Base-by-base conservation (phyloP, 2,888 invertebrate genomes). In the Caenorhabditis japonica region DNA sequence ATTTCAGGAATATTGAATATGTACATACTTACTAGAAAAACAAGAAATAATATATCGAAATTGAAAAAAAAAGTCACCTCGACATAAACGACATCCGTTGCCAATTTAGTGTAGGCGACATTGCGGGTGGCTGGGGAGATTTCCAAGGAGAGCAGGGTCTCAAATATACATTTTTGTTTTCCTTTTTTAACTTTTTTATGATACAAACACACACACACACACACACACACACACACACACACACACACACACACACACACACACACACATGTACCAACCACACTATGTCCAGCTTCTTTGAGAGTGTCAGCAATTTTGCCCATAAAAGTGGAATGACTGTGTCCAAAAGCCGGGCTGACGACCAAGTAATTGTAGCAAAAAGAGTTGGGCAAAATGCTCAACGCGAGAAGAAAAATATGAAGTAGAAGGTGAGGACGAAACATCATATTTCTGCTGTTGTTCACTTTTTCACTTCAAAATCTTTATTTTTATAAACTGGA, bases 61-160 rank as follows among this genome's bases (percentile, higher is more conserved):
- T 17, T 39, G 12, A 3, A 36, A 7, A n/a, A 12, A 12, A 7
- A 25, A 34, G 13, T 44, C 19, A 70, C 61, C 49, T 72, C 62
- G 10, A 72, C 38, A 34, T 55, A 34, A 17, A 72, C 47, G 7
- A 64, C 36, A 38, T 72, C 51, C n/a, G 39, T 59, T 13, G 47
- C 53, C 17, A 51, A 59, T 38, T 72, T 64, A 12, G 58, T 53
- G 23, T 64, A 72, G 0, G 36, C 13, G 4, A 47, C 34, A 8
- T 59, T 44, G n/a, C 64, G 38, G 25, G 49, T 43, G 5, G 52
- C 59, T 0, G 52, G 33, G n/a, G 47, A 7, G 4, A 64, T 34
- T 0, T 49, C 39, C 1, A 64, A 15, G 7, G 64, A 33, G 13
- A 72, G 49, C 15, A 64, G 21, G 0, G 72, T 72, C 72, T 72